These are phyloP conservation scores for Platypus cylindrus DNA, from an alignment of 2,888 invertebrate genomes.

Conservation along the genomic window DNA sequence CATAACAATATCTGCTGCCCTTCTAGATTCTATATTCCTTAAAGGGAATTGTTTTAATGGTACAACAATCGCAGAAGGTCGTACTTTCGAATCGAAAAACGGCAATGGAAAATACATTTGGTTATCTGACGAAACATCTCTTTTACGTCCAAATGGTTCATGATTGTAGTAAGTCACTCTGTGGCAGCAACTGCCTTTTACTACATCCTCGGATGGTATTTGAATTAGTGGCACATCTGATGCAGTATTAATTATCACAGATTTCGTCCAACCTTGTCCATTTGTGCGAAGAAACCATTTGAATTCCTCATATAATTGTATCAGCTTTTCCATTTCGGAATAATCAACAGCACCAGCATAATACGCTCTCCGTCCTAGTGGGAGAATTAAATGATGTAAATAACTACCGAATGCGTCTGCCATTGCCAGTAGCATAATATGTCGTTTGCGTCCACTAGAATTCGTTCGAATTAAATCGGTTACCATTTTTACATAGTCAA, in stretches of 20 bases:
- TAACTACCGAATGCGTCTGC: conserved; percentile 42
- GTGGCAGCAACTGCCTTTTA: conserved; percentile 17
- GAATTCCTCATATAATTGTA: conserved; percentile 43
- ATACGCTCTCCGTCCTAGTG: conserved; percentile 45
- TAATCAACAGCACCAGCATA: conserved; percentile 49
- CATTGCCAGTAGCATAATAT: conserved; percentile 29
- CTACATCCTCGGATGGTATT: conserved; percentile 10
- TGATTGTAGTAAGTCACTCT: conserved; percentile 19
- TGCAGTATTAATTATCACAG: conserved; percentile 15
- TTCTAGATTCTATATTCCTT: conserved; percentile 31
- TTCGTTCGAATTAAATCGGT: conserved; percentile 24
- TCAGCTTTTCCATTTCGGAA: conserved; percentile 41
- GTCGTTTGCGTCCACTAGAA: conserved; percentile 28
- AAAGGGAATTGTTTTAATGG: conserved; percentile 42
- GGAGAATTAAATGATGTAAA: conserved; percentile 45
- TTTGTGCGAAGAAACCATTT: conserved; percentile 45
- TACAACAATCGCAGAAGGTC: conserved; percentile 44
- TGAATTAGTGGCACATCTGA: conserved; percentile 16
- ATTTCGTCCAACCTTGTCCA: conserved; percentile 44
- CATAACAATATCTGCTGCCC: conserved; percentile 35
- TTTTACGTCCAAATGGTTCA: conserved; percentile 12
- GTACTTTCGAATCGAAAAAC: conserved; percentile 41
- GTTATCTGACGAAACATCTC: conserved; percentile 6
- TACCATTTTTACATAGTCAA: conserved; percentile 29
- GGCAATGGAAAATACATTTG: conserved; percentile 38